These are phyloP conservation scores for Meteorus sp. DNA, from an alignment of 1,140 invertebrate species.

Conservation along the genomic window DNA sequence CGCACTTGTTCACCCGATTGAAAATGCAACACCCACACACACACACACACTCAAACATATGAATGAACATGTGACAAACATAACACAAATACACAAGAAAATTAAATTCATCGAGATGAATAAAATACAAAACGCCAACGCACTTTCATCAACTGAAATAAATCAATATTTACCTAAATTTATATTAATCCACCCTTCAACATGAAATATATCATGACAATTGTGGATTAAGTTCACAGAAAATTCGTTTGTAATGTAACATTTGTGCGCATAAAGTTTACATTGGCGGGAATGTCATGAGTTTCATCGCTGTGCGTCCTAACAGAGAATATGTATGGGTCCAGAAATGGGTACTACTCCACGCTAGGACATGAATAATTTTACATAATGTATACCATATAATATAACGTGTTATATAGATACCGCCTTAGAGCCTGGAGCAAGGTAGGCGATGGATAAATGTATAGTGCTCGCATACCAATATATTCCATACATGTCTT, in stretches of 20 bases:
- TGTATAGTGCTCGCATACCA: conserved; percentile 2
- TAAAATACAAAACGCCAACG: no score
- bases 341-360: conserved; percentile 18
- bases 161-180: neutral
- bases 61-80: no score
- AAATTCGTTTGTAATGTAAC: no score
- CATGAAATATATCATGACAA: no score
- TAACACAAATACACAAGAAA: no score
- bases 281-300: no score
- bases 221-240: no score
- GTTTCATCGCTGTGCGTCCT: neutral
- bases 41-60: no score
- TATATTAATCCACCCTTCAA: neutral
- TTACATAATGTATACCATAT: conserved; percentile 21
- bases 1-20: neutral
- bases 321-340: conserved; percentile 5
- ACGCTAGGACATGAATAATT: conserved; percentile 22
- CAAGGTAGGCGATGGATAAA: neutral
- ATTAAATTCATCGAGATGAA: no score
- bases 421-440: neutral
- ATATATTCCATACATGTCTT: no score
- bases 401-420: conserved; percentile 9
- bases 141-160: neutral
- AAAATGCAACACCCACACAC: no score
- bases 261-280: no score